A percentile compares a stretch with the other conserved stretches of the same genome.
Conservation (phyloP, 1,140 invertebrate species). For the Nixonia krombeini region DNA sequence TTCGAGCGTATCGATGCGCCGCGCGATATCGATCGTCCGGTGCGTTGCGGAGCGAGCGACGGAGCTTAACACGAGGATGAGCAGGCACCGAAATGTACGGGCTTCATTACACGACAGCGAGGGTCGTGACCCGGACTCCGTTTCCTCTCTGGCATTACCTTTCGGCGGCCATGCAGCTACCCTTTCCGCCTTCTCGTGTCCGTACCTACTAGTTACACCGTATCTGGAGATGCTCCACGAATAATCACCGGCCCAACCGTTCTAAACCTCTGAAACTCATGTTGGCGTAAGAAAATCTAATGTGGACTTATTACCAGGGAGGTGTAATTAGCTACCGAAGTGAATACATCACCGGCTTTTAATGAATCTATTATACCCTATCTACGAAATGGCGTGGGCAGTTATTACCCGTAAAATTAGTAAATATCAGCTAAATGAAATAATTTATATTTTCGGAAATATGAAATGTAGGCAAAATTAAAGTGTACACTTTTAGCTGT, state of each 20-base stretch:
- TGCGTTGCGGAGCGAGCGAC: conserved; percentile 47
- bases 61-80: conserved; percentile 46
- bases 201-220: conserved; percentile 28
- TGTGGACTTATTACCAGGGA: no score
- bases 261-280: neutral
- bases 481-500: no score
- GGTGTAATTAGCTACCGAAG: no score
- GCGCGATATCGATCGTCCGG: conserved; percentile 59
- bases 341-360: no score
- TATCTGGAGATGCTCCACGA: conserved; percentile 53
- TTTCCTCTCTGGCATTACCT: conserved; percentile 21
- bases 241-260: conserved; percentile 46
- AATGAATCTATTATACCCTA: no score
- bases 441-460: no score
- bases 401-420: no score
- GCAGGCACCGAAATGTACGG: conserved; percentile 36
- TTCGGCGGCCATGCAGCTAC: conserved; percentile 29
- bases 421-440: no score
- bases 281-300: no score
- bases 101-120: conserved; percentile 51
- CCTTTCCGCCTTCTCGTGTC: conserved; percentile 2
- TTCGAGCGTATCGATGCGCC: conserved; percentile 37
- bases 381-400: no score
- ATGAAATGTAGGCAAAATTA: no score
- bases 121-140: conserved; percentile 47